Conservation (phyloP, 2,113 vertebrate genomes). For the Antigone vipio region DNA sequence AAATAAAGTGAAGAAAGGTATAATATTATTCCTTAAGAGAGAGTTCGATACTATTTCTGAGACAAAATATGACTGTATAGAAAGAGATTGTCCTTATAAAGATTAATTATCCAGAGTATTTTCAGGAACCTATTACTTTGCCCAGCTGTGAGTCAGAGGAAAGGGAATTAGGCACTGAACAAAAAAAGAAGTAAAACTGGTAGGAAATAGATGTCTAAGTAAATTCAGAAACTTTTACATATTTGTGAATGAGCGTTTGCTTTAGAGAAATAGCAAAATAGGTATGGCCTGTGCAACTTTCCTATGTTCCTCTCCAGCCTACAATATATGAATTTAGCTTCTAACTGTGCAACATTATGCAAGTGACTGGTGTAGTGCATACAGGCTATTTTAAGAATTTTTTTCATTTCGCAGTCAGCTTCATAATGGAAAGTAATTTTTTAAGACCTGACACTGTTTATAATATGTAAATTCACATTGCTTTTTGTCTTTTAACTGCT, state of each 20-base stretch:
- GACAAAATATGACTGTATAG: not conserved
- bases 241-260: not conserved
- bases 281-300: not conserved
- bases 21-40: not conserved
- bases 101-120: not conserved
- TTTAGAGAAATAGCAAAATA: not conserved
- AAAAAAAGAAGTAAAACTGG: not conserved
- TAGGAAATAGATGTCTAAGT: not conserved
- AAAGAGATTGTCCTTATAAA: not conserved
- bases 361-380: not conserved
- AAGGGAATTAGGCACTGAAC: not conserved
- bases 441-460: not conserved
- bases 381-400: not conserved
- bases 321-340: not conserved
- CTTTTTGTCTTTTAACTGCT: not conserved
- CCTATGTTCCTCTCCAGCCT: not conserved
- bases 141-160: not conserved
- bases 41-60: not conserved
- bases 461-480: not conserved
- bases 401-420: not conserved
- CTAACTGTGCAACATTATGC: not conserved
- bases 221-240: not conserved
- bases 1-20: not conserved
- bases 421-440: not conserved
- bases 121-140: not conserved